Evolutionary conservation across 2,113 vertebrate species (phyloP).

Genomic region (Aegypius monachus): DNA sequence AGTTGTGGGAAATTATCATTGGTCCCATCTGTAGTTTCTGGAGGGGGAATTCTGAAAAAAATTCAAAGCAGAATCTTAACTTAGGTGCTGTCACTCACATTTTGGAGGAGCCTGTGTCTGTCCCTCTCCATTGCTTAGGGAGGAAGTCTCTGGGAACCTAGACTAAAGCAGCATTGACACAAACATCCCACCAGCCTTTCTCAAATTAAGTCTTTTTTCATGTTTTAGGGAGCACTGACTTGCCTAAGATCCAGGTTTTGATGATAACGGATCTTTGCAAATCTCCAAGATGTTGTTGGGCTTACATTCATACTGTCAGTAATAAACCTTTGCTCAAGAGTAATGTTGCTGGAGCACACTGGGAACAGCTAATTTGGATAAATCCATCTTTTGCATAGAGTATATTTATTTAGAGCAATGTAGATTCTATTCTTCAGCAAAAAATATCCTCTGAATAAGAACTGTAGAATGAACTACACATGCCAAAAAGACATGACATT

Average conservation of each 20-base stretch:
- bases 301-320: background rate
- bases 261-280: background rate
- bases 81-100: background rate
- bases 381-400: background rate
- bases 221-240: background rate
- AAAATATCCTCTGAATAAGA: background rate
- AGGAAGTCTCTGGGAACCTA: background rate
- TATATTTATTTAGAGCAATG: background rate
- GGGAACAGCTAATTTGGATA: background rate
- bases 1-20: background rate
- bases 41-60: background rate
- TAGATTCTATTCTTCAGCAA: background rate
- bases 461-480: background rate
- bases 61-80: background rate
- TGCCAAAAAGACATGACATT: background rate
- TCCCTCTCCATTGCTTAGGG: background rate
- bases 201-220: background rate
- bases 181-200: background rate
- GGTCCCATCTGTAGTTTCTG: background rate
- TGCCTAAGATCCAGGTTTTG: background rate
- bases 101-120: background rate
- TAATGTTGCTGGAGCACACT: background rate
- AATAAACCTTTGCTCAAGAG: background rate
- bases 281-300: background rate
- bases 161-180: accelerated